Evolutionary conservation across 1,140 invertebrate species (phyloP).

Genomic region (Ctenoplectra terminalis): DNA sequence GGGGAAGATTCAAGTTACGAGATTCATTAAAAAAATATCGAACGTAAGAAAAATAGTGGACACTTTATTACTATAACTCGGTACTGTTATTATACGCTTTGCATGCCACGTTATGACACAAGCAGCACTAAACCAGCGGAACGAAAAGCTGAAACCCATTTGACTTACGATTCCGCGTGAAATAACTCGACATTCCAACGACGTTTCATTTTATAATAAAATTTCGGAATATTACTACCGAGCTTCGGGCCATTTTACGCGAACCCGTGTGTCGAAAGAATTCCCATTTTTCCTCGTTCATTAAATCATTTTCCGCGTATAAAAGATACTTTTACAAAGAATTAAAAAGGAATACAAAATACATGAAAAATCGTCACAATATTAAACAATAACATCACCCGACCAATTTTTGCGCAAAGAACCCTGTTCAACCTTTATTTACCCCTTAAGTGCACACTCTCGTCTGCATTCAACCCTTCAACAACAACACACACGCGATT

Average conservation of each 20-base stretch:
- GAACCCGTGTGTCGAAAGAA: background rate
- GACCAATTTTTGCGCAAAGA: too few relatives aligned
- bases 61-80: background rate
- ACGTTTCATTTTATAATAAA: background rate
- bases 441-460: too few relatives aligned
- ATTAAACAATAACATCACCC: too few relatives aligned
- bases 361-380: too few relatives aligned
- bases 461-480: background rate
- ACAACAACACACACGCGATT: slow-evolving; percentile 13
- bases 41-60: too few relatives aligned
- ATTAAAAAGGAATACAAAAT: too few relatives aligned
- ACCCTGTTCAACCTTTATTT: too few relatives aligned
- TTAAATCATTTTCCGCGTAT: background rate
- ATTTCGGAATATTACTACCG: background rate
- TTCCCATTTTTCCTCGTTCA: background rate
- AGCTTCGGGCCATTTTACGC: background rate
- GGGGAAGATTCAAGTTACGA: too few relatives aligned
- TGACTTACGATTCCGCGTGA: background rate
- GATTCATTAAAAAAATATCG: too few relatives aligned
- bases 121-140: background rate
- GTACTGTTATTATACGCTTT: background rate
- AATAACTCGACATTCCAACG: too few relatives aligned
- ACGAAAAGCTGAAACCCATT: background rate
- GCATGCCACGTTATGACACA: background rate
- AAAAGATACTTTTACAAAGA: too few relatives aligned